phyloP scores from a whole-genome alignment of 2,797 vertebrate species.

The Gobionotothen gibberifrons region DNA sequence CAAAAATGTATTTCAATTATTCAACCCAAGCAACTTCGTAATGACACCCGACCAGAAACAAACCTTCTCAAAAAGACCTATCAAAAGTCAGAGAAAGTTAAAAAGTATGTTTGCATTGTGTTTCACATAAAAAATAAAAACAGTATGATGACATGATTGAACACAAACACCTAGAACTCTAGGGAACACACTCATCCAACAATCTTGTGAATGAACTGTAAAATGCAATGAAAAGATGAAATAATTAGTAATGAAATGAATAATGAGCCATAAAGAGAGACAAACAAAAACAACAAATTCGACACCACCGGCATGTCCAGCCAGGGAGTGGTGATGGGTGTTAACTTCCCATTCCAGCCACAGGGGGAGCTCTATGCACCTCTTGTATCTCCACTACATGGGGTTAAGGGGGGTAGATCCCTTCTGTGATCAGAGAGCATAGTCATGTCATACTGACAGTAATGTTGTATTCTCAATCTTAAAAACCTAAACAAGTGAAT shows the following conservation, averaged over 20 bases:
- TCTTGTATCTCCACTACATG: slow-evolving; percentile 16
- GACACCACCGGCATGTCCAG: slow-evolving; percentile 20
- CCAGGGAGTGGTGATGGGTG: slow-evolving; percentile 30
- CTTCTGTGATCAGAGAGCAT: slow-evolving; percentile 5
- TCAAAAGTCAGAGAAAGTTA: no score
- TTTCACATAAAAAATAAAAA: not conserved
- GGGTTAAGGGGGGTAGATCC: not conserved
- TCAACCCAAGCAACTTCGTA: not conserved
- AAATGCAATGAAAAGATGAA: slow-evolving; percentile 34
- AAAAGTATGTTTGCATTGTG: no score
- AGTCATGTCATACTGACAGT: not conserved
- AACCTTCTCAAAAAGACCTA: no score
- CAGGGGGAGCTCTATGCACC: slow-evolving; percentile 28
- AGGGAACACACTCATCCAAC: slow-evolving; percentile 7
- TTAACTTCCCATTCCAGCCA: slow-evolving; percentile 60
- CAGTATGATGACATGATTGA: slow-evolving; percentile 3
- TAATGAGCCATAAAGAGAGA: not conserved
- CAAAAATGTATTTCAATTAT: no score
- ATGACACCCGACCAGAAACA: not conserved
- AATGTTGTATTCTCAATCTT: not conserved
- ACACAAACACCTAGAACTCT: slow-evolving; percentile 17
- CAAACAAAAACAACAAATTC: slow-evolving; percentile 3
- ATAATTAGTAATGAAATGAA: slow-evolving; percentile 40
- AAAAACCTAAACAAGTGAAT: not conserved
- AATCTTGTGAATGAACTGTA: slow-evolving; percentile 20